A percentile compares a stretch with the other conserved stretches of the same genome.
Evolutionary conservation across 2,888 invertebrate genomes (phyloP).

Genomic region (Beris morrisii): DNA sequence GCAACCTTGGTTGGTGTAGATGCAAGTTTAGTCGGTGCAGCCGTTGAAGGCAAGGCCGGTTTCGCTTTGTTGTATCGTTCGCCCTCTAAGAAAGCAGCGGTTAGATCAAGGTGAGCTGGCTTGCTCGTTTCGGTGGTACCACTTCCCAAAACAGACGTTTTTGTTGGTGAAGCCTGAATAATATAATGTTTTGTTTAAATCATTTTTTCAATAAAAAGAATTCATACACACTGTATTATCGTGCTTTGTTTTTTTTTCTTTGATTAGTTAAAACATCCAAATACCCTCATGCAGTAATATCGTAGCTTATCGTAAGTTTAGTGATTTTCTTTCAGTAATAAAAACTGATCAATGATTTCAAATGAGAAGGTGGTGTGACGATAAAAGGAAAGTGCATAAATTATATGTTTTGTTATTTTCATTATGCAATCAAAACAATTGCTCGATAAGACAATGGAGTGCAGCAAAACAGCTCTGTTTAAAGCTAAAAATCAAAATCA

Average conservation of each 20-base stretch:
- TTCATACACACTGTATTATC: slow-evolving; percentile 10
- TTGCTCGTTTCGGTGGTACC: background rate
- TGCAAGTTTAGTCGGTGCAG: background rate
- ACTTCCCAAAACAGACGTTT: slow-evolving; percentile 5
- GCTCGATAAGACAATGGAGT: too few relatives aligned
- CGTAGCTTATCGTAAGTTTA: background rate
- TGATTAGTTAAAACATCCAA: slow-evolving; percentile 10
- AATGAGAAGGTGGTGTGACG: too few relatives aligned
- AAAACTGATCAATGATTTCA: too few relatives aligned
- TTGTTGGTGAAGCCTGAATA: slow-evolving; percentile 16
- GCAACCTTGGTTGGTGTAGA: background rate
- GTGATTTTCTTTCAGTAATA: too few relatives aligned
- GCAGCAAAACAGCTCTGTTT: too few relatives aligned
- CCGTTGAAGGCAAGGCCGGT: background rate
- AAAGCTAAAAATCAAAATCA: too few relatives aligned
- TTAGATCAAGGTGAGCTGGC: slow-evolving; percentile 16
- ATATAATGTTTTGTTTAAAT: background rate
- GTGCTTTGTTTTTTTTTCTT: slow-evolving; percentile 10
- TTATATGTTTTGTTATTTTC: too few relatives aligned
- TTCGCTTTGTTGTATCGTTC: slow-evolving; percentile 17
- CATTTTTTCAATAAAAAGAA: background rate
- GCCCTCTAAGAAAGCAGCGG: slow-evolving; percentile 18
- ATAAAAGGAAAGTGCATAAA: too few relatives aligned
- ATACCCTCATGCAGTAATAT: slow-evolving; percentile 7
- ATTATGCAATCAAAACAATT: too few relatives aligned